These are phyloP conservation scores for Pangasius mekongensis DNA, from an alignment of 2,797 vertebrate species.

Conservation along the genomic window DNA sequence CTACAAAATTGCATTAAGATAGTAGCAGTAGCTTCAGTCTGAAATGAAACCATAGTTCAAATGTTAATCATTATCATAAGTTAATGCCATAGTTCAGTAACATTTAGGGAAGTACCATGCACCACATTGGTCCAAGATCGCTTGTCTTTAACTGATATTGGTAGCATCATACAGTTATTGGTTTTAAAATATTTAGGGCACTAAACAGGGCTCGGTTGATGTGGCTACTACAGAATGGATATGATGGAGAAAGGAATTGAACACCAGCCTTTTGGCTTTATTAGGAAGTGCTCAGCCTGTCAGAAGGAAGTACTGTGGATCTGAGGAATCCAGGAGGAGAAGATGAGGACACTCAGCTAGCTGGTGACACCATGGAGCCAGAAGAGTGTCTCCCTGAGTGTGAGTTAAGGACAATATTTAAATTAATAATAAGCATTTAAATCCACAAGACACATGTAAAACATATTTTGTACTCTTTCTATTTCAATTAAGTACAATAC, in stretches of 20 bases:
- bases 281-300: conserved; percentile 84
- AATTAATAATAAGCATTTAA: background rate
- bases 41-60: background rate
- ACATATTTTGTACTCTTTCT: background rate
- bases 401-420: conserved; percentile 62
- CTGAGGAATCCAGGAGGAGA: conserved; percentile 89
- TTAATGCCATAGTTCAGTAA: background rate
- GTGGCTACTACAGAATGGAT: background rate
- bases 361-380: conserved; percentile 88
- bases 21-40: background rate
- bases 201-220: background rate
- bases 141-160: background rate
- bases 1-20: background rate
- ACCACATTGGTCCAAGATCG: background rate
- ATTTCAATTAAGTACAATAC: background rate
- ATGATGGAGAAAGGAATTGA: conserved; percentile 9
- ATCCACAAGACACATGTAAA: background rate
- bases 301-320: conserved; percentile 96
- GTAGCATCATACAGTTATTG: background rate
- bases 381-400: conserved; percentile 94
- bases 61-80: background rate
- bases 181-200: background rate
- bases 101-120: background rate
- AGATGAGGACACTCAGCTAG: conserved; percentile 83
- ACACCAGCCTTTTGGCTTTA: background rate